Percentiles rank a stretch among this genome's conserved stretches.
These are phyloP conservation scores for Cariama cristata DNA, from an alignment of 2,113 vertebrate genomes.

Conservation along the genomic window DNA sequence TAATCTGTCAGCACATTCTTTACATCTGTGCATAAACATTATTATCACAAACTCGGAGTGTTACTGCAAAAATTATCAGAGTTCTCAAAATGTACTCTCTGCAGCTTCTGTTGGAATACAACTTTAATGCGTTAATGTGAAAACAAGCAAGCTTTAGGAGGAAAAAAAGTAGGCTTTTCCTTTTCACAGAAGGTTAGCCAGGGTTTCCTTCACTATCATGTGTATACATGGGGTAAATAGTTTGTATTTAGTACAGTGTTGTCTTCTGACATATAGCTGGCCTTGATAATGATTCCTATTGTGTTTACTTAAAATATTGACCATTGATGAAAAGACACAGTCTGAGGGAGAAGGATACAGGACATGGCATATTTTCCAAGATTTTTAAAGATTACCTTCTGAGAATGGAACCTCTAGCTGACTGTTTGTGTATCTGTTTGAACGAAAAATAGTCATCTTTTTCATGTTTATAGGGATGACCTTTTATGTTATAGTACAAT, in stretches of 20 bases:
- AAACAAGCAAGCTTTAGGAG: conserved; percentile 45
- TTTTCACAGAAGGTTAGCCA: conserved; percentile 39
- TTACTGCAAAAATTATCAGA: conserved; percentile 74
- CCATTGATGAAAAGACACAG: conserved; percentile 12
- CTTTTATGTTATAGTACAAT: conserved; percentile 65
- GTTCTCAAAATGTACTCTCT: conserved; percentile 55
- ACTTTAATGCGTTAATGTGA: conserved; percentile 5
- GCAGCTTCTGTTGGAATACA: conserved; percentile 52
- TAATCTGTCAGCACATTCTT: conserved; percentile 80
- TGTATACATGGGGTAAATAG: conserved; percentile 33
- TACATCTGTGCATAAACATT: conserved; percentile 78
- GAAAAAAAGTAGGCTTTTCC: background rate
- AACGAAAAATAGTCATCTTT: conserved; percentile 45
- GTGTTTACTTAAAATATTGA: conserved; percentile 61
- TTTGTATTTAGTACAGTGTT: conserved; percentile 45
- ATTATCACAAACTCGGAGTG: conserved; percentile 76
- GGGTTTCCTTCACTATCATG: background rate
- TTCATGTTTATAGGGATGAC: conserved; percentile 73
- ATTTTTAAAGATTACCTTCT: conserved; percentile 40
- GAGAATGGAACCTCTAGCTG: background rate
- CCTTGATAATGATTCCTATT: conserved; percentile 34
- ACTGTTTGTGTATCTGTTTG: conserved; percentile 20
- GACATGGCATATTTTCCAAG: background rate
- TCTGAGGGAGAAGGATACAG: background rate
- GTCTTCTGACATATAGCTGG: conserved; percentile 27